Percentiles rank a stretch among this genome's conserved stretches.
Conservation (phyloP, 1,140 invertebrate species). For the Xylocopa sonorina region DNA sequence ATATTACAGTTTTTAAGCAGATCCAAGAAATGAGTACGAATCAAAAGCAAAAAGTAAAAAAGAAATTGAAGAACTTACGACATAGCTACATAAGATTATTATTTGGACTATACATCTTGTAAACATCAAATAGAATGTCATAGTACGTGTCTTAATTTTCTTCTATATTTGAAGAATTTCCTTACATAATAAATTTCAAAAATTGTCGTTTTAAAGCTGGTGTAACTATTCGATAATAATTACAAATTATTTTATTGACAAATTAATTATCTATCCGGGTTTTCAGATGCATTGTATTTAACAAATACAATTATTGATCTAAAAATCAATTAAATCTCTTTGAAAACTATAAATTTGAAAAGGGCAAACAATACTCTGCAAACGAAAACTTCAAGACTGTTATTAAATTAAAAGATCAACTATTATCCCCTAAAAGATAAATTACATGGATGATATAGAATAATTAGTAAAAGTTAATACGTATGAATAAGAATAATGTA, state of each 20-base stretch:
- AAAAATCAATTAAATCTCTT: constrained; percentile 5
- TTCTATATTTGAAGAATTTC: constrained; percentile 31
- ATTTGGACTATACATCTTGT: constrained; percentile 46
- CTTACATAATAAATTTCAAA: constrained; percentile 37
- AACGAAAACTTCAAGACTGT: constrained; percentile 27
- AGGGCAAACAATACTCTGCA: constrained; percentile 21
- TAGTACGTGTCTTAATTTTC: constrained; percentile 32
- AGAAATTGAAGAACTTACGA: constrained; percentile 35
- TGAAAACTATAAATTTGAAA: constrained; percentile 17
- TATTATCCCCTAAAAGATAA: constrained; percentile 46
- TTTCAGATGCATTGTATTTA: background rate
- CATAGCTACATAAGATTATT: constrained; percentile 44
- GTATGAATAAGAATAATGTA: constrained; percentile 38
- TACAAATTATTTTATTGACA: constrained; percentile 25
- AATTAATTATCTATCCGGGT: constrained; percentile 22
- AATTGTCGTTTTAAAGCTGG: constrained; percentile 33
- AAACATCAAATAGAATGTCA: constrained; percentile 48
- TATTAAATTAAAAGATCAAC: constrained; percentile 45
- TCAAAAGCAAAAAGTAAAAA: constrained; percentile 41
- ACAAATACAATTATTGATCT: constrained; percentile 12
- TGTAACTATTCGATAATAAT: constrained; percentile 36
- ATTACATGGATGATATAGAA: constrained; percentile 39
- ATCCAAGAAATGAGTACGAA: constrained; percentile 47
- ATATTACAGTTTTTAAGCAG: constrained; percentile 50
- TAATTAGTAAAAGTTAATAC: constrained; percentile 37